Percentiles rank a stretch among this genome's conserved stretches.
Evolutionary conservation across 2,888 invertebrate genomes (phyloP).

Genomic region (Trachelus troglodyta): DNA sequence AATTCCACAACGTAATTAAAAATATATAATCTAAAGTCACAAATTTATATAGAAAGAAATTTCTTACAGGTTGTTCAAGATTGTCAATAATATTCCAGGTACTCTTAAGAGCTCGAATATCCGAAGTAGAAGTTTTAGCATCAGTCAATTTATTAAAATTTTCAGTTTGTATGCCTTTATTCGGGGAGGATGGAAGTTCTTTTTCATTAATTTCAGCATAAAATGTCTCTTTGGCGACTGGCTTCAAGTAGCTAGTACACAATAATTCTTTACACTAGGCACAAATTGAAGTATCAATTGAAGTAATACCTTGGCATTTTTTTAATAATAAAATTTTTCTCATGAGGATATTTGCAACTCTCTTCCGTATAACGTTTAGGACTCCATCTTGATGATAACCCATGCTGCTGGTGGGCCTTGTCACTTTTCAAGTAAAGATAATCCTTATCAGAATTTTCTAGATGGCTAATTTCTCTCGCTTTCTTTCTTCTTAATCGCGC

Average conservation of each 20-base stretch:
- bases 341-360: slow-evolving; percentile 19
- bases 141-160: slow-evolving; percentile 29
- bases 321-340: slow-evolving; percentile 31
- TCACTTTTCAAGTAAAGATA: slow-evolving; percentile 37
- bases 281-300: slow-evolving; percentile 9
- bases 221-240: slow-evolving; percentile 32
- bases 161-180: slow-evolving; percentile 11
- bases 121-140: slow-evolving; percentile 26
- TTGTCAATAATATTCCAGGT: slow-evolving; percentile 30
- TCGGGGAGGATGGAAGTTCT: not conserved
- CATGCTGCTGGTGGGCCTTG: slow-evolving; percentile 34
- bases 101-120: slow-evolving; percentile 20
- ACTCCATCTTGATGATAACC: slow-evolving; percentile 6
- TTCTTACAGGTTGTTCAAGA: slow-evolving; percentile 14
- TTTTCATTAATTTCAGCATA: slow-evolving; percentile 54
- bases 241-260: slow-evolving; percentile 29
- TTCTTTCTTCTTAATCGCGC: not conserved
- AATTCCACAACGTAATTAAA: not conserved
- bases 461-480: slow-evolving; percentile 5
- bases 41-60: not conserved
- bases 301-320: slow-evolving; percentile 35
- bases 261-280: not conserved
- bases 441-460: slow-evolving; percentile 27
- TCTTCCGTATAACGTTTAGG: not conserved
- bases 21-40: not conserved